Percentiles rank a stretch among this genome's conserved stretches.
These are phyloP conservation scores for Caenorhabditis imperialis DNA, from an alignment of 2,888 invertebrate species.

Conservation along the genomic window DNA sequence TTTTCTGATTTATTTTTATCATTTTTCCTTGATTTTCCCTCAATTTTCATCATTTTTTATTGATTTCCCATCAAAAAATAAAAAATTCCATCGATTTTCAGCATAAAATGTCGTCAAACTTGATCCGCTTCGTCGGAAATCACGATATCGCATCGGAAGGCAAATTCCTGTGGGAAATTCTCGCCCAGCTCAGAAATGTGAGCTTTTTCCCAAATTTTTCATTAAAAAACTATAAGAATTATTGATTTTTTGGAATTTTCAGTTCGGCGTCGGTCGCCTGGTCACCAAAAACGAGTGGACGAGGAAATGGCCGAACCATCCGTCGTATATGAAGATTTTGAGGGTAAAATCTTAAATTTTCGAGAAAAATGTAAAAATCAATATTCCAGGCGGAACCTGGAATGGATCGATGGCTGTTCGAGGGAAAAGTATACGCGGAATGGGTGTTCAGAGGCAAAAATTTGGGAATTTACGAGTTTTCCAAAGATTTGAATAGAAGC, in stretches of 20 bases:
- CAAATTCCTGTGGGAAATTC: slow-evolving; percentile 77
- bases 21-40: no score
- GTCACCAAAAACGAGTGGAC: slow-evolving; percentile 76
- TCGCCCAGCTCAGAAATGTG: slow-evolving; percentile 71
- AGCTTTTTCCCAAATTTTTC: slow-evolving; percentile 3
- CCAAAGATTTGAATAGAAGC: slow-evolving; percentile 72
- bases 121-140: slow-evolving; percentile 74
- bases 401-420: slow-evolving; percentile 76
- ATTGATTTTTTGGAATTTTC: slow-evolving; percentile 8
- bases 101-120: slow-evolving; percentile 50
- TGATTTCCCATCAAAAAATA: no score
- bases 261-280: slow-evolving; percentile 76
- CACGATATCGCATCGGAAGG: slow-evolving; percentile 75
- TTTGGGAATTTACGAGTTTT: slow-evolving; percentile 75
- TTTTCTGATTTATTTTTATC: no score
- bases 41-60: background rate
- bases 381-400: slow-evolving; percentile 70
- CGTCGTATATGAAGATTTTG: slow-evolving; percentile 73
- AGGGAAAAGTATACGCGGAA: slow-evolving; percentile 73
- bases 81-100: slow-evolving; percentile 11
- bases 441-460: slow-evolving; percentile 75
- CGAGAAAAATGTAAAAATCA: background rate
- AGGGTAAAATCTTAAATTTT: slow-evolving; percentile 57
- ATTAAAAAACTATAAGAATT: background rate
- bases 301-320: slow-evolving; percentile 76